phyloP scores from a whole-genome alignment of 2,888 invertebrate genomes.

The Lamellibrachia columna region DNA sequence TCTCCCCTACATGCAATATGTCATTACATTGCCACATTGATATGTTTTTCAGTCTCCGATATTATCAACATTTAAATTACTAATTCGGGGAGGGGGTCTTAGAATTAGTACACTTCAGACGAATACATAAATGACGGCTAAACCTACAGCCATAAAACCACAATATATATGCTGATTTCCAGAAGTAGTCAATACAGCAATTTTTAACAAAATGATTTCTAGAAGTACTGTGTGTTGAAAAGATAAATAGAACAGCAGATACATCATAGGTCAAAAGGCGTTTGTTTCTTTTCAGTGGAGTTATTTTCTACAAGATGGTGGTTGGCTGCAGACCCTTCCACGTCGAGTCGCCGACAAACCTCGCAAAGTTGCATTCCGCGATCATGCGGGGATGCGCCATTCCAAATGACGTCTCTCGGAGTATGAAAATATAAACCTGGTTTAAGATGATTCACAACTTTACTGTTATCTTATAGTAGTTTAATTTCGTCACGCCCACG shows the following conservation, averaged over 20 bases:
- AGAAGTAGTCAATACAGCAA: background rate
- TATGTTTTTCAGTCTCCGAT: no score
- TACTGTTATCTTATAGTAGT: no score
- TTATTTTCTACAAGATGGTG: background rate
- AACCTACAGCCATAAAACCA: background rate
- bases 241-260: no score
- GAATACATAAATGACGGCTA: background rate
- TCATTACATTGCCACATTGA: no score
- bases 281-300: background rate
- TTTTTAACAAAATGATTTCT: background rate
- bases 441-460: background rate
- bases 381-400: background rate
- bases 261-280: no score
- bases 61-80: no score
- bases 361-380: background rate
- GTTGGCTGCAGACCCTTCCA: constrained; percentile 8
- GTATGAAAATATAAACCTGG: background rate
- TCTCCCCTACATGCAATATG: no score
- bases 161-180: background rate
- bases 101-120: no score
- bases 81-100: no score
- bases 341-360: background rate
- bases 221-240: no score
- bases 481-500: no score
- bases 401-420: background rate